Conservation (phyloP, 2,113 vertebrate genomes). For the Dicrurus megarhynchus region DNA sequence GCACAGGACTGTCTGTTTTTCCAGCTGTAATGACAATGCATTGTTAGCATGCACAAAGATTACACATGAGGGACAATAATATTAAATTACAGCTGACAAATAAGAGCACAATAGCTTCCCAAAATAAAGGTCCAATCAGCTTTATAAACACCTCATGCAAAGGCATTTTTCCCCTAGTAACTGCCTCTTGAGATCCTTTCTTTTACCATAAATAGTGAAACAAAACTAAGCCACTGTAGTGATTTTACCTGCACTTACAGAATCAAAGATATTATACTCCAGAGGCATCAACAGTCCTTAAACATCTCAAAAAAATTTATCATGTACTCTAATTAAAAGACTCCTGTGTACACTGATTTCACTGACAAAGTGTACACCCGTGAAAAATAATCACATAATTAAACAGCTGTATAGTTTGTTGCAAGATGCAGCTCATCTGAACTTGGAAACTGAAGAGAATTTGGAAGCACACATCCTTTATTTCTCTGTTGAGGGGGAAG, state of each 20-base stretch:
- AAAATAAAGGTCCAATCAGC: background rate
- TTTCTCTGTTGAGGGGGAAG: accelerated
- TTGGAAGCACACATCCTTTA: background rate
- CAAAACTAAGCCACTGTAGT: background rate
- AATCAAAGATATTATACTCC: background rate
- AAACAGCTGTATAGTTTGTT: background rate
- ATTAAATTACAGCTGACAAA: background rate
- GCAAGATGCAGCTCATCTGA: background rate
- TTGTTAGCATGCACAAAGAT: background rate
- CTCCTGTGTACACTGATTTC: background rate
- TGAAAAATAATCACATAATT: background rate
- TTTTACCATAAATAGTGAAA: background rate
- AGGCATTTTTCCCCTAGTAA: background rate
- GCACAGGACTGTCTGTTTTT: constrained; percentile 51
- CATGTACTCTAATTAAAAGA: background rate
- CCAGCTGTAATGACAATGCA: constrained; percentile 57
- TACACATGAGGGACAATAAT: background rate
- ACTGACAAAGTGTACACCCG: background rate
- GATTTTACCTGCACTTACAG: background rate
- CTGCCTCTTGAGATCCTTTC: background rate
- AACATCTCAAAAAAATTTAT: background rate
- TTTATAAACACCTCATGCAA: background rate
- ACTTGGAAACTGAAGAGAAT: background rate
- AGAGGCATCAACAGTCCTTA: background rate
- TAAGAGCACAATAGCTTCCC: background rate